Evolutionary conservation across 2,113 vertebrate genomes (phyloP), one percentile per base, ranked within the genome.

Genomic region (Diadophis punctatus): DNA sequence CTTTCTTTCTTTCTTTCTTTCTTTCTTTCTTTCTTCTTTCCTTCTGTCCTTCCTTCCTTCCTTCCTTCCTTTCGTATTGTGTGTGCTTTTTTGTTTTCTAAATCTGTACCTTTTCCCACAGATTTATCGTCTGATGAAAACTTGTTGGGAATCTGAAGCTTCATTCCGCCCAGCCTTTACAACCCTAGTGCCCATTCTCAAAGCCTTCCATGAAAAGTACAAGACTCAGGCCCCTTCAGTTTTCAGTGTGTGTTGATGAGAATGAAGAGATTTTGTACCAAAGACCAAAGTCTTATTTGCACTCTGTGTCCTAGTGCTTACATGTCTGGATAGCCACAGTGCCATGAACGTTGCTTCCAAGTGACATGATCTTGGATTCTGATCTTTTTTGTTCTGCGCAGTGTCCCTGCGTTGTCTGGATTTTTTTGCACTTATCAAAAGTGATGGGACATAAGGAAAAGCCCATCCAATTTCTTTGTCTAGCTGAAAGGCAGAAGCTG

Each of bases 91-190:
- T 86, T 85, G 18, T n/a, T 23, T 74, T 48, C 84, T 89, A 55
- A 48, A 58, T 87, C 48, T 1, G 46, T 27, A 84, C 43, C 25
- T 90, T 53, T 88, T 49, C n/a, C 86, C n/a, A 1, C 92, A 98
- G 98, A 84, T 98, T 84, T 98, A 97, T 89, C 90, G 94, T 2
- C 95, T 98, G 91, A 98, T 99, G 98, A 97, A 98, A 93, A 97
- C 97, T 93, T 99, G 99, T 93, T 99, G 99, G 98, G 96, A 98
- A 46, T 46, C 95, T 0, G 97, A 98, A 0, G 97, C 98, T 7
- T 94, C 95, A 3, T 94, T 97, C 46, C 98, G 99, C 1, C 99
- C 98, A 0, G 91, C 97, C 0, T 99, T 99, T 94, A 89, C 89
- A 48, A 97, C 97, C 74, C 98, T 99, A 6, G 93, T 98, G 10